Base-by-base conservation (phyloP, 2,797 vertebrate species). In the Fistularia commersonii region DNA sequence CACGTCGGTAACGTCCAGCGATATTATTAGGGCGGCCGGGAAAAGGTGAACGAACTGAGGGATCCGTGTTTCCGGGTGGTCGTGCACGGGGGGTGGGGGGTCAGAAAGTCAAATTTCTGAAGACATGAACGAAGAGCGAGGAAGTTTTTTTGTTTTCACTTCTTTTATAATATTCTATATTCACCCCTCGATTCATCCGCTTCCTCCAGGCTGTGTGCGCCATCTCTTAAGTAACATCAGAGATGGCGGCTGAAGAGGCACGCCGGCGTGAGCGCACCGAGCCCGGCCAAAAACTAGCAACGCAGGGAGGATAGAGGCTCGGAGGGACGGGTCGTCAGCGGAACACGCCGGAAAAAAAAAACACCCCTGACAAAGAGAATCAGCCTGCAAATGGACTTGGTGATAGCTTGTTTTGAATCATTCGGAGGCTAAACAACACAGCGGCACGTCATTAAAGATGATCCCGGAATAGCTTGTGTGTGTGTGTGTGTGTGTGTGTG, bases 371-470 rank as follows among this genome's bases (percentile, higher is more conserved):
- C 73, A 67, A 69, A 74, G 66, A 56, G 66, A 81, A 74, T 78
- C 66, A 66, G 63, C 62, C 62, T 68, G 74, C 60, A 80, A 85
- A 87, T 79, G 72, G 75, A 64, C 69, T 74, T 64, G 72, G 59
- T 41, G 55, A 54, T 64, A 14, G 48, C 65, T 53, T 40, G 61
- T 58, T 67, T 69, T 81, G 77, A 80, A 79, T 84, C 68, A 85
- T 81, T 79, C 62, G 69, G 31, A 64, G 58, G 69, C 67, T 47
- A 61, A 66, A 78, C 49, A 69, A 71, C 57, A 61, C 53, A 46
- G 52, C 43, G 41, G 43, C 14, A 8, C 68, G 72, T 70, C 48
- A 64, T 38, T 49, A 63, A 11, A 42, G 48, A 61, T 69, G 51
- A 64, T 45, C n/a, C n/a, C n/a, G n/a, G 48, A 35, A 35, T 8